These are phyloP conservation scores for Balanococcus diminutus DNA, from an alignment of 2,888 invertebrate species.

Conservation along the genomic window DNA sequence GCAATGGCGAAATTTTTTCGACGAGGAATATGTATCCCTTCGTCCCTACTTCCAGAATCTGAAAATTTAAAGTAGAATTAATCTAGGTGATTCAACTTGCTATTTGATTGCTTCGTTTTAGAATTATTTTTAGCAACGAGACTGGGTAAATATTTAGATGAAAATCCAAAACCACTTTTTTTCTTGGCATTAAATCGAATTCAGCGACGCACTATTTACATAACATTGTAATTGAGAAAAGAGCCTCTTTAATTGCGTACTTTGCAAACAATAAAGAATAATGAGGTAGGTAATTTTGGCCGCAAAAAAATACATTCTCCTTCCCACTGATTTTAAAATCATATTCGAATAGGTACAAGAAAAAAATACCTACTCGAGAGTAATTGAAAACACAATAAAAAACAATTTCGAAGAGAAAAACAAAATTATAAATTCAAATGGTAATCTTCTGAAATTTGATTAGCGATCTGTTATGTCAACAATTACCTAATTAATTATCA, in stretches of 20 bases:
- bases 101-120: background rate
- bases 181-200: background rate
- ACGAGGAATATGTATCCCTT: slow-evolving; percentile 68
- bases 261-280: background rate
- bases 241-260: background rate
- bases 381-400: background rate
- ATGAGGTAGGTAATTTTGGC: too few species aligned
- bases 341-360: too few species aligned
- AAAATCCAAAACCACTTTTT: background rate
- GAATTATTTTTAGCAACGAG: background rate
- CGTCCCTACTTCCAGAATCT: slow-evolving; percentile 68
- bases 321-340: too few species aligned
- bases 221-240: background rate
- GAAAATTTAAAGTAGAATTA: slow-evolving; percentile 48
- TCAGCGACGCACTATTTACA: background rate
- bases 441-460: background rate
- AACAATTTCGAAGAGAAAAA: background rate
- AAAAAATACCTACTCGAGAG: too few species aligned
- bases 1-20: slow-evolving; percentile 65
- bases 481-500: background rate
- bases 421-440: background rate
- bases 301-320: too few species aligned
- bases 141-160: background rate
- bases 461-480: background rate
- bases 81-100: background rate